These are phyloP conservation scores for Pollenia griseotomentosa DNA, from an alignment of 2,888 invertebrate species.

Conservation along the genomic window DNA sequence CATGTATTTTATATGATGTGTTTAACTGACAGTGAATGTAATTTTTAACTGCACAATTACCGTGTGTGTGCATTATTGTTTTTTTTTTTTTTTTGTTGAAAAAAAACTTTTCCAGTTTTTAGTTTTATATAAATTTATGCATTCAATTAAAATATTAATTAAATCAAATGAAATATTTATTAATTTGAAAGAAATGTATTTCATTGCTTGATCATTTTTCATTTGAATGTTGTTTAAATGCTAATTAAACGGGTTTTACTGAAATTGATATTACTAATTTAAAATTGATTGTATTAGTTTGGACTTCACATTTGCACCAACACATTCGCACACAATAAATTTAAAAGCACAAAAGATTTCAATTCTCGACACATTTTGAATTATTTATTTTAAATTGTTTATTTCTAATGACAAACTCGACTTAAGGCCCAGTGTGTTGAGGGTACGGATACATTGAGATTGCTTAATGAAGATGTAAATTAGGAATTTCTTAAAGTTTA, in stretches of 20 bases:
- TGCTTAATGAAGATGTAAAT: constrained; percentile 34
- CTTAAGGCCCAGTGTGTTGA: constrained; percentile 25
- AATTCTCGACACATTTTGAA: constrained; percentile 44
- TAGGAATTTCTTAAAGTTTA: neutral
- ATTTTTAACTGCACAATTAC: constrained; percentile 69
- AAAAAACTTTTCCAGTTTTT: constrained; percentile 30
- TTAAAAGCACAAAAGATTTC: neutral
- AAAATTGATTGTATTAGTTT: constrained; percentile 52
- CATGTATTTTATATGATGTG: constrained; percentile 46
- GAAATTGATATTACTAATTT: constrained; percentile 56
- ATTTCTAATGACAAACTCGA: constrained; percentile 49
- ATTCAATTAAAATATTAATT: constrained; percentile 63
- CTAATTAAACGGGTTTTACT: constrained; percentile 66
- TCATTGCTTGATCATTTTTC: constrained; percentile 53
- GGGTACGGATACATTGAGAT: constrained; percentile 13
- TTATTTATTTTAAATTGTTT: constrained; percentile 57
- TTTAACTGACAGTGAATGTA: constrained; percentile 63
- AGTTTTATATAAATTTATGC: constrained; percentile 35
- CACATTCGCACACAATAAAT: neutral
- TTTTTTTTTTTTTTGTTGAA: constrained; percentile 14
- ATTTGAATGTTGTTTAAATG: constrained; percentile 65
- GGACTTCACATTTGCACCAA: constrained; percentile 23
- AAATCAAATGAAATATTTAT: constrained; percentile 56
- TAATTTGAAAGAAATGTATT: constrained; percentile 33
- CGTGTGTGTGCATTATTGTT: constrained; percentile 33